Evolutionary conservation across 2,888 invertebrate species (phyloP).

Genomic region (Merodon equestris): DNA sequence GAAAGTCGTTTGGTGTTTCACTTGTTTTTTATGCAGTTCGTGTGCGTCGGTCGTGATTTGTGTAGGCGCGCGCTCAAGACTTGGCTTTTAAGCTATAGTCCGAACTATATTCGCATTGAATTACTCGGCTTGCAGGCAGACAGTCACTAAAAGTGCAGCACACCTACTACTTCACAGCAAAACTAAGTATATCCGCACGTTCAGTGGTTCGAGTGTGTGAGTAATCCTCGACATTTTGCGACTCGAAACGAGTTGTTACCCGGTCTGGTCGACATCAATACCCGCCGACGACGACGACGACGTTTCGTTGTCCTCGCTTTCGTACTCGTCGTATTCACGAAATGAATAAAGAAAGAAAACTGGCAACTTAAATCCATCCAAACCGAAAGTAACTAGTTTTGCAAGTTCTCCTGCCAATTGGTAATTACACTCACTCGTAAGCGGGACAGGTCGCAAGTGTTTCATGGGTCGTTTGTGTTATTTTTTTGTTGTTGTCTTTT

Average conservation of each 20-base stretch:
- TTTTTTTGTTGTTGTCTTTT: constrained; percentile 8
- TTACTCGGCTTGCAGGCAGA: too few species aligned
- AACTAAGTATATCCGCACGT: constrained; percentile 32
- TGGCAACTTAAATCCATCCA: constrained; percentile 66
- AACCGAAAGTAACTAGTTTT: constrained; percentile 65
- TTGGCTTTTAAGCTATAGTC: constrained; percentile 11
- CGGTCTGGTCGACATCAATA: constrained; percentile 37
- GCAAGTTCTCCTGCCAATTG: constrained; percentile 63
- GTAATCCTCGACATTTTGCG: constrained; percentile 51
- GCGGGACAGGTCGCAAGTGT: constrained; percentile 64
- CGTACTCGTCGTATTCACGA: constrained; percentile 49
- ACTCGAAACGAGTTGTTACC: constrained; percentile 50
- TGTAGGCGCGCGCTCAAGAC: neutral
- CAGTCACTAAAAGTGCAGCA: constrained; percentile 33
- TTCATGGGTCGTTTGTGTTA: constrained; percentile 41
- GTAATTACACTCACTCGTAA: constrained; percentile 57
- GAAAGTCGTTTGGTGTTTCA: too few species aligned
- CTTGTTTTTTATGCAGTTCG: constrained; percentile 16
- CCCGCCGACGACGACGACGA: constrained; percentile 24
- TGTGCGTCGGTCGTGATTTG: neutral
- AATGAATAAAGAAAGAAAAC: constrained; percentile 44
- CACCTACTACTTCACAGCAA: neutral
- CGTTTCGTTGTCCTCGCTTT: constrained; percentile 16
- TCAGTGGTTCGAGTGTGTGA: constrained; percentile 31
- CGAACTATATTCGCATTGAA: too few species aligned